Base-by-base conservation (phyloP, 2,888 invertebrate genomes). In the Dinocampus coccinellae region DNA sequence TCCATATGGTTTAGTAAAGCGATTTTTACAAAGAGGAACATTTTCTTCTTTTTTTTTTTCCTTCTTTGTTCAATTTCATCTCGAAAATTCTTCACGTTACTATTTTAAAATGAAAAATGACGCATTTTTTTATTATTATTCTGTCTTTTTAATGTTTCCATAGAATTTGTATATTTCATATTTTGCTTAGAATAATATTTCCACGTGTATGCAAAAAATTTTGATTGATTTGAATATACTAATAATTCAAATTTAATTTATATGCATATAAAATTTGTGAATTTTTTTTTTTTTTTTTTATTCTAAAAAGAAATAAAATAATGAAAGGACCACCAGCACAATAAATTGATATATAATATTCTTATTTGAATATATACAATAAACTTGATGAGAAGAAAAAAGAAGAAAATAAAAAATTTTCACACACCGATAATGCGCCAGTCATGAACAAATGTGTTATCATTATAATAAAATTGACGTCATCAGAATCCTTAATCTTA, bases 11-110 rank as follows among this genome's bases (percentile, higher is more conserved):
- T 34, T 53, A 29, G 47, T 20, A 20, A 26, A 16, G 52, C 33
- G 64, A 52, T 52, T 39, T 39, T 36, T 57, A 66, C 55, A 66
- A 57, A 16, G 39, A 66, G 55, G 57, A 57, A 55, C n/a, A 39
- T 34, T 57, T 36, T 58, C 13, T 58, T 58, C 34, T 33, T 2
- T 4, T 16, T 26, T 57, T 39, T 36, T 26, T 13, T 57, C 24
- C 39, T 57, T 55, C 39, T 24, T 57, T 36, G 4, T 57, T 39
- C 26, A 66, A 57, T 57, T 66, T 57, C 65, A 16, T 58, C 57
- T 33, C 9, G 9, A 13, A 55, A 2, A 2, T 33, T 24, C 53
- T 65, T 34, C 24, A 55, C 13, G 39, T 39, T n/a, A 39, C 3
- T 3, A 13, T 39, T 47, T 7, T 47, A 16, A 16, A 20, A 47